phyloP scores from a whole-genome alignment of 2,113 vertebrate genomes.

The Oryzias javanicus region DNA sequence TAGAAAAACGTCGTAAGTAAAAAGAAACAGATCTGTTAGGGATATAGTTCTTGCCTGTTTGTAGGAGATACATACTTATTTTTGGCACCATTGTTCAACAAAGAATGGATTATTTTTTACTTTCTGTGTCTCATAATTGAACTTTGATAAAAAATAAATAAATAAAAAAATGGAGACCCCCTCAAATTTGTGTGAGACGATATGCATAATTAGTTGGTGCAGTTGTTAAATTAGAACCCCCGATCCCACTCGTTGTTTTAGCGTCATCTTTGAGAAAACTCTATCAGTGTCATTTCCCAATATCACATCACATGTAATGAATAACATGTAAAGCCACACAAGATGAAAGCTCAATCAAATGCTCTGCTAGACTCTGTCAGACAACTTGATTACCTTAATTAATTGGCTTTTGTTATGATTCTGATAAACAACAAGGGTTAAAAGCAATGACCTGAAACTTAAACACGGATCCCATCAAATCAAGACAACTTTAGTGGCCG shows the following conservation, averaged over 20 bases:
- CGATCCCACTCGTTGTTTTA: slow-evolving; percentile 41
- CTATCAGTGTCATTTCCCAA: slow-evolving; percentile 10
- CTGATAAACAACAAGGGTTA: slow-evolving; percentile 26
- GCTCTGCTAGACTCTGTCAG: slow-evolving; percentile 27
- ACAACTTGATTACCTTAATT: slow-evolving; percentile 44
- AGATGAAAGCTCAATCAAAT: slow-evolving; percentile 31
- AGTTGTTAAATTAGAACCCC: slow-evolving; percentile 31
- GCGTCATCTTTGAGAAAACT: slow-evolving; percentile 5
- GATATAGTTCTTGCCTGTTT: too few relatives aligned
- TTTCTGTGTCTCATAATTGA: too few relatives aligned
- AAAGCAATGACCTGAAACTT: slow-evolving; percentile 2
- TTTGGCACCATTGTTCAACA: too few relatives aligned
- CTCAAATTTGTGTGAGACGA: too few relatives aligned
- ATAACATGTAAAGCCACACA: slow-evolving; percentile 11
- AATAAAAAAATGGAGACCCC: too few relatives aligned
- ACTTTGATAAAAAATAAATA: too few relatives aligned
- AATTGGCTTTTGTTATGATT: slow-evolving; percentile 26
- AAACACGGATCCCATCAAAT: neutral
- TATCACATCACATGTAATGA: slow-evolving; percentile 19
- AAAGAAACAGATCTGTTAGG: too few relatives aligned
- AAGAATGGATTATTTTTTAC: too few relatives aligned
- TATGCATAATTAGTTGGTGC: slow-evolving; percentile 35
- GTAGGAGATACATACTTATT: too few relatives aligned
- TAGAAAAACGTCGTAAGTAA: too few relatives aligned
- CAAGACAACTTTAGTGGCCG: neutral